Evolutionary conservation across 1,140 invertebrate species (phyloP).

Genomic region (Semibalanus balanoides): DNA sequence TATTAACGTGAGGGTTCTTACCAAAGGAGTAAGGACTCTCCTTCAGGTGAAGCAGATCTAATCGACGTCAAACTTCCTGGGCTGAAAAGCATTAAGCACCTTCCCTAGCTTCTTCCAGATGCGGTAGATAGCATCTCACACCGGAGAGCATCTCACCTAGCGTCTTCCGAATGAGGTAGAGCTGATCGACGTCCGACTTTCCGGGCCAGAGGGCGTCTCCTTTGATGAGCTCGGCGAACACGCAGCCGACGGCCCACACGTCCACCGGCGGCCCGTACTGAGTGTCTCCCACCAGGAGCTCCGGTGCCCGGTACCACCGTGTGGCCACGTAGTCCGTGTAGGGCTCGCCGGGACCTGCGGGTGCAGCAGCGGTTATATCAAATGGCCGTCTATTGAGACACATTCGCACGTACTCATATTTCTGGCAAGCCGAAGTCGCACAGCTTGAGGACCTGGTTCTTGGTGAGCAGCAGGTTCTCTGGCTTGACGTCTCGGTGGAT

Average conservation of each 20-base stretch:
- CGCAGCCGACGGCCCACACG: slow-evolving; percentile 87
- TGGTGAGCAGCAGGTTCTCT: slow-evolving; percentile 95
- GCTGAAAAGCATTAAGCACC: too few species aligned
- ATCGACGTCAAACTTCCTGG: too few species aligned
- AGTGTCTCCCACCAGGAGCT: slow-evolving; percentile 91
- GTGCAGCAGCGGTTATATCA: too few species aligned
- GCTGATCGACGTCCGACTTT: slow-evolving; percentile 94
- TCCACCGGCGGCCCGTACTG: slow-evolving; percentile 94
- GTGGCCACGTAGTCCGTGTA: slow-evolving; percentile 99
- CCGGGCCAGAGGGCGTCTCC: slow-evolving; percentile 96
- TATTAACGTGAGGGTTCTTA: too few species aligned
- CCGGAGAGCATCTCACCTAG: slow-evolving; percentile 39
- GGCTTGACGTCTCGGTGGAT: slow-evolving; percentile 96
- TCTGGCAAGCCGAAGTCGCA: slow-evolving; percentile 98
- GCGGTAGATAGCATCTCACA: too few species aligned
- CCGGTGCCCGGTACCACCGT: slow-evolving; percentile 93
- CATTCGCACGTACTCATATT: slow-evolving; percentile 80
- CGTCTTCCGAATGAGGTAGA: slow-evolving; percentile 87
- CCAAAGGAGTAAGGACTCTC: too few species aligned
- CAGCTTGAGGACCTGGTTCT: slow-evolving; percentile 83
- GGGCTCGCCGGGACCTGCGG: slow-evolving; percentile 69
- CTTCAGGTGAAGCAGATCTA: too few species aligned
- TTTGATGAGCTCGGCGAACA: slow-evolving; percentile 85
- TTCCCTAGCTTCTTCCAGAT: too few species aligned
- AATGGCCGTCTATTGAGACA: too few species aligned